phyloP scores from a whole-genome alignment of 2,797 vertebrate species.

The Characodon lateralis region DNA sequence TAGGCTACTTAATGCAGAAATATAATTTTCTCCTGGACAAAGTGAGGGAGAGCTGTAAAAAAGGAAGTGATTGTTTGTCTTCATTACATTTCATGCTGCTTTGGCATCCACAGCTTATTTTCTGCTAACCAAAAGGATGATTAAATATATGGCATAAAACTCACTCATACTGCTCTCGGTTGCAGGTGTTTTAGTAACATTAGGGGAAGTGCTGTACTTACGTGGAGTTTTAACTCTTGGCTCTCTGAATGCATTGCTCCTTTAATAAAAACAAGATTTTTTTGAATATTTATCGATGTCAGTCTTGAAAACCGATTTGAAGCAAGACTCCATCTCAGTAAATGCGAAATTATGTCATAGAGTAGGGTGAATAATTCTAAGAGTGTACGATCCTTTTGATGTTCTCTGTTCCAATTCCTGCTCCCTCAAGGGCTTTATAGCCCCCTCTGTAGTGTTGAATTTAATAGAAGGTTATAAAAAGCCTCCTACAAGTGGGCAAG shows the following conservation, averaged over 20 bases:
- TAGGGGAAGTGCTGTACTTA: slow-evolving; percentile 24
- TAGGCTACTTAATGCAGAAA: slow-evolving; percentile 72
- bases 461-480: slow-evolving; percentile 25
- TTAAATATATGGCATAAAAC: slow-evolving; percentile 61
- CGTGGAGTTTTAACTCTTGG: slow-evolving; percentile 47
- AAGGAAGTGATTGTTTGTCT: slow-evolving; percentile 63
- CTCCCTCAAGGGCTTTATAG: slow-evolving; percentile 39
- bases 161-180: slow-evolving; percentile 64
- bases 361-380: slow-evolving; percentile 48
- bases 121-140: slow-evolving; percentile 40
- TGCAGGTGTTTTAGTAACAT: slow-evolving; percentile 58
- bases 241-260: slow-evolving; percentile 32
- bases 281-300: slow-evolving; percentile 41
- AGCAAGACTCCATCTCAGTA: slow-evolving; percentile 38
- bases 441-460: slow-evolving; percentile 36
- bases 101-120: slow-evolving; percentile 36
- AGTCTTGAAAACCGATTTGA: slow-evolving; percentile 47
- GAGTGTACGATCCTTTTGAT: slow-evolving; percentile 55
- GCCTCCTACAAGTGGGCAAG: slow-evolving; percentile 29
- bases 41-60: slow-evolving; percentile 34
- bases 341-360: slow-evolving; percentile 34
- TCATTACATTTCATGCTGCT: slow-evolving; percentile 60
- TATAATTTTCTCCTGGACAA: slow-evolving; percentile 63
- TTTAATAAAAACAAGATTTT: slow-evolving; percentile 43
- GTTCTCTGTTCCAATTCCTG: slow-evolving; percentile 52